phyloP scores from a whole-genome alignment of 1,140 invertebrate species.

The Temnothorax longispinosus region DNA sequence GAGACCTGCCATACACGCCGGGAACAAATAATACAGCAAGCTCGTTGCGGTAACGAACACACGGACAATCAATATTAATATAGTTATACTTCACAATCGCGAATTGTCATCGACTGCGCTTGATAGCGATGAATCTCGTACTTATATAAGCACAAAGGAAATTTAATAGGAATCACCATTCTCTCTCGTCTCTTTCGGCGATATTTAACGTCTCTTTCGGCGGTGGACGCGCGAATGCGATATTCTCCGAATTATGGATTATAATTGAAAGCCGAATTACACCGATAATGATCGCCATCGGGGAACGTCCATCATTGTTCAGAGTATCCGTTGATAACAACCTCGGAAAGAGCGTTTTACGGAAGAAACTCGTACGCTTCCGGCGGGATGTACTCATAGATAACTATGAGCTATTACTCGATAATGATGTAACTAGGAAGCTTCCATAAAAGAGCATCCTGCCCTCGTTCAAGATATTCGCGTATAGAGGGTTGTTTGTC shows the following conservation, averaged over 20 bases:
- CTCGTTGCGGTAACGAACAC: not conserved
- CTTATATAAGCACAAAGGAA: not conserved
- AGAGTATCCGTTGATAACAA: constrained; percentile 23
- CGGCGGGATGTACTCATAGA: not conserved
- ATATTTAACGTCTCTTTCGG: not conserved
- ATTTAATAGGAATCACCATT: constrained; percentile 1
- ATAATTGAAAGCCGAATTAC: constrained; percentile 28
- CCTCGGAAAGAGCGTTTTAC: not conserved
- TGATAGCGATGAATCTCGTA: not conserved
- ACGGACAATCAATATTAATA: constrained; percentile 27
- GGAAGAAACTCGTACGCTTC: constrained; percentile 1
- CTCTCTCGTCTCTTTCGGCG: not conserved
- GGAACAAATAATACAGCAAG: constrained; percentile 4
- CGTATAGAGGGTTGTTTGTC: constrained; percentile 58
- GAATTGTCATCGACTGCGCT: constrained; percentile 14
- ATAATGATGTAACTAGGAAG: constrained; percentile 44
- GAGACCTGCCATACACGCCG: no score
- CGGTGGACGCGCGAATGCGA: not conserved
- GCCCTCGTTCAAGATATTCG: constrained; percentile 30
- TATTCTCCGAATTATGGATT: constrained; percentile 13
- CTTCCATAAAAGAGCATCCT: not conserved
- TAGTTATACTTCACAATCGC: not conserved
- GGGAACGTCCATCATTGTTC: not conserved
- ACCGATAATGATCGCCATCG: not conserved
- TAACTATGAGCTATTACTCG: constrained; percentile 47